These are phyloP conservation scores for Junonia oenone DNA, from an alignment of 2,888 invertebrate genomes.

Conservation along the genomic window DNA sequence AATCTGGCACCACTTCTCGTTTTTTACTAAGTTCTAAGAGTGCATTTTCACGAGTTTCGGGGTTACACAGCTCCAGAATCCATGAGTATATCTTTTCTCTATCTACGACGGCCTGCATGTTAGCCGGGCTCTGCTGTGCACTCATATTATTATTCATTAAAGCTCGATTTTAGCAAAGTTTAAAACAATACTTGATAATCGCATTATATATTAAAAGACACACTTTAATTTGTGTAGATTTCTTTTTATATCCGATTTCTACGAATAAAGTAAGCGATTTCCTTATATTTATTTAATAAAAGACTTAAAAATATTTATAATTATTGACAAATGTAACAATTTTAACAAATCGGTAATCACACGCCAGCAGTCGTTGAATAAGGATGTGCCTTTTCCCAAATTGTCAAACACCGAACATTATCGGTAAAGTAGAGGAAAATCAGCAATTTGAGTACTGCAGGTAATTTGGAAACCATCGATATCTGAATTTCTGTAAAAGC, in stretches of 20 bases:
- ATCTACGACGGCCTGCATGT: conserved; percentile 85
- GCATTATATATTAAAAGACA: conserved; percentile 4
- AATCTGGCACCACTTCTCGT: conserved; percentile 91
- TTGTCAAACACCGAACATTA: not conserved
- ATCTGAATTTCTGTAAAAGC: too few species aligned
- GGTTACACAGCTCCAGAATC: conserved; percentile 95
- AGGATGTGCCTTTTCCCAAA: not conserved
- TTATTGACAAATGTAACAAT: not conserved
- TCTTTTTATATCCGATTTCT: not conserved
- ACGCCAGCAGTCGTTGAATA: conserved; percentile 10
- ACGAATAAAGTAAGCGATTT: not conserved
- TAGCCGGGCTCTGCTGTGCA: conserved; percentile 88
- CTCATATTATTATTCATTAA: conserved; percentile 79
- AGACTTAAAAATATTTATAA: not conserved
- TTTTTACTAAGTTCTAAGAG: conserved; percentile 94
- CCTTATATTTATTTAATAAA: not conserved
- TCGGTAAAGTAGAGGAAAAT: too few species aligned
- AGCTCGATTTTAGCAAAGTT: conserved; percentile 6
- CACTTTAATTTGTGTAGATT: not conserved
- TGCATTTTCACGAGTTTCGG: conserved; percentile 97
- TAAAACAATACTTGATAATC: not conserved
- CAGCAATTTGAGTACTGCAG: too few species aligned
- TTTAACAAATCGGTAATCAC: conserved; percentile 1
- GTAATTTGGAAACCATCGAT: too few species aligned
- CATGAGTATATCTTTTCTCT: conserved; percentile 94